Percentiles rank a stretch among this genome's conserved stretches.
Evolutionary conservation across 2,113 vertebrate species (phyloP).

Genomic region (Rhabdornis inornatus): DNA sequence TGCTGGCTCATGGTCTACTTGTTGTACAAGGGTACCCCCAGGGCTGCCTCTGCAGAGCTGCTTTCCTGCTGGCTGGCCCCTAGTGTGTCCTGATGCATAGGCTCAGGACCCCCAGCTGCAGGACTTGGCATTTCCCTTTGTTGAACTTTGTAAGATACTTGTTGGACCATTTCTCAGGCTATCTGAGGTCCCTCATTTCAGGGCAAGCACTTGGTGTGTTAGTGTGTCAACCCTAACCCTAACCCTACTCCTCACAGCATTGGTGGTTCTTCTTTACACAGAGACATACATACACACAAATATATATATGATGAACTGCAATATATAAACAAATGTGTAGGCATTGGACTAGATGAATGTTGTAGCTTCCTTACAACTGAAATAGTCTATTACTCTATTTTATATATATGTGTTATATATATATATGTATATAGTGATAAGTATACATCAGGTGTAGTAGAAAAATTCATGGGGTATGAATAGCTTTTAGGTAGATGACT

Average conservation of each 20-base stretch:
- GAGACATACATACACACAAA: background rate
- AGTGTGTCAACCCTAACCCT: background rate
- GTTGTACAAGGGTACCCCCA: background rate
- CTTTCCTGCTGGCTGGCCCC: background rate
- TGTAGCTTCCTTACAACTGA: background rate
- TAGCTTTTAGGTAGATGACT: background rate
- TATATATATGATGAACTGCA: background rate
- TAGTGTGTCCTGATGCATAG: background rate
- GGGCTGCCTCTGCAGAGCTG: background rate
- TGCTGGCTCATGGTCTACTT: background rate
- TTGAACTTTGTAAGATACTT: background rate
- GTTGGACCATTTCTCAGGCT: background rate
- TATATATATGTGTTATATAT: background rate
- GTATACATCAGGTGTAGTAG: background rate
- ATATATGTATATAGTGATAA: background rate
- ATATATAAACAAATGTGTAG: background rate
- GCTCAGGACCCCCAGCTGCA: background rate
- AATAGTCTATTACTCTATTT: background rate
- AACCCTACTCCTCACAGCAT: background rate
- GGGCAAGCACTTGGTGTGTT: background rate
- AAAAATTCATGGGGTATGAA: background rate
- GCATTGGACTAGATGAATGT: background rate
- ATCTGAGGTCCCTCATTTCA: background rate
- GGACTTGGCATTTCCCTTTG: background rate
- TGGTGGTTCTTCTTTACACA: background rate